Evolutionary conservation across 1,140 invertebrate species (phyloP), one percentile per base, ranked within the genome.

Genomic region (Whitmania pigra): DNA sequence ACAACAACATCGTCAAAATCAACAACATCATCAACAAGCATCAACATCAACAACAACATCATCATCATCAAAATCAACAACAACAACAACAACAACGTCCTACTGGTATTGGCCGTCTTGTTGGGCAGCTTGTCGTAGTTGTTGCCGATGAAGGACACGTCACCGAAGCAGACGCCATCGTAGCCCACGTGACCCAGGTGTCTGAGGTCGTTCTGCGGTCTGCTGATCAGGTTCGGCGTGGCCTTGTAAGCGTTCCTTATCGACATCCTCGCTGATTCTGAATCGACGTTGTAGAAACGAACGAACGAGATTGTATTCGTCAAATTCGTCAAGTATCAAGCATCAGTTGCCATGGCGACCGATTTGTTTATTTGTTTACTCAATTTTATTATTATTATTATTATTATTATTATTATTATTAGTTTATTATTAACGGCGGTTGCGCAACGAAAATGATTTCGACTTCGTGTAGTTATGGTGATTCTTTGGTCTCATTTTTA

Each of bases 151-250:
- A 80, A 81, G 2, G 79, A 76, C 15, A 97, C 88, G 82, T 97
- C 93, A 0, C 95, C 94, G 81, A 98, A 98, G 79, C 93, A 93
- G 71, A 92, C 91, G 7, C 95, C 95, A 82, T 98, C 95, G 18
- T 95, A 85, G 2, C 96, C 95, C 6, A 98, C 92, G 81, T 99
- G 95, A 0, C 91, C 92, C 0, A 93, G 98, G 79, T 98, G 95
- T 78, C 95, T 93, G 0, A 98, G 87, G 82, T 98, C 94, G 53
- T 93, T 94, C 81, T 97, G 92, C 0, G 96, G 95, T 43, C 89
- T 88, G 17, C 93, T 95, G 75, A 98, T 99, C 93, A 98, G 82
- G 78, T 94, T 92, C 0, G 89, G 88, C 20, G 79, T 76, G 31
- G 77, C 36, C 9, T 77, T 74, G 67, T 78, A 79, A 6, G 40